phyloP scores from a whole-genome alignment of 1,140 invertebrate species.

The Nebria ingens region DNA sequence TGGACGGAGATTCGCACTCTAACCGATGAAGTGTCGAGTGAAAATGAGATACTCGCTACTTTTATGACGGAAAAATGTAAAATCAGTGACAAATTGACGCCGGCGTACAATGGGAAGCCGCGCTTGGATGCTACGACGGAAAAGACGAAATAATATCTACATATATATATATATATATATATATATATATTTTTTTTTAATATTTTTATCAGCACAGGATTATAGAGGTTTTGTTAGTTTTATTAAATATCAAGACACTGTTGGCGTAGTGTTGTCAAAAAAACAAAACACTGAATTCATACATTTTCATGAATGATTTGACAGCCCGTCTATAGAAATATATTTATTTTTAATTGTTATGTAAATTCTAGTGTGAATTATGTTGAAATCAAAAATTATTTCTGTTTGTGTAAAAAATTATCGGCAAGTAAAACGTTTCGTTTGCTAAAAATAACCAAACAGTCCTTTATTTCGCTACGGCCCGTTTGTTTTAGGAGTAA shows the following conservation, averaged over 20 bases:
- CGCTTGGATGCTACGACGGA: slow-evolving; percentile 29
- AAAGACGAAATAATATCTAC: slow-evolving; percentile 36
- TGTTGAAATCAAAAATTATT: neutral
- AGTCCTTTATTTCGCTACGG: neutral
- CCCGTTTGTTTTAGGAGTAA: neutral
- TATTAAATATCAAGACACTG: too few relatives aligned
- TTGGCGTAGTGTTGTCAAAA: too few relatives aligned
- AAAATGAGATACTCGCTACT: slow-evolving; percentile 3
- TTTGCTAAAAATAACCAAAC: too few relatives aligned
- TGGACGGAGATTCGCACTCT: slow-evolving; percentile 67
- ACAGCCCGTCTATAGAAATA: neutral
- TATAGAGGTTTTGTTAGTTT: too few relatives aligned
- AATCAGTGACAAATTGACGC: slow-evolving; percentile 27
- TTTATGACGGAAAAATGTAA: slow-evolving; percentile 6
- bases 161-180: too few relatives aligned
- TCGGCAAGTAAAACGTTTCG: neutral
- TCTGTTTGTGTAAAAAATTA: neutral
- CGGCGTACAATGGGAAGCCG: slow-evolving; percentile 29
- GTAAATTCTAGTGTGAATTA: neutral
- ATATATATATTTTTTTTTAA: neutral
- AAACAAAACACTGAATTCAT: neutral
- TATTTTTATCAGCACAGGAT: neutral
- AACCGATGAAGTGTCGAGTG: slow-evolving; percentile 34
- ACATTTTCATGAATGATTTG: neutral
- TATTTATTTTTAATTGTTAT: neutral